Base-by-base conservation (phyloP, 2,888 invertebrate species). In the Rhagonycha fulva region DNA sequence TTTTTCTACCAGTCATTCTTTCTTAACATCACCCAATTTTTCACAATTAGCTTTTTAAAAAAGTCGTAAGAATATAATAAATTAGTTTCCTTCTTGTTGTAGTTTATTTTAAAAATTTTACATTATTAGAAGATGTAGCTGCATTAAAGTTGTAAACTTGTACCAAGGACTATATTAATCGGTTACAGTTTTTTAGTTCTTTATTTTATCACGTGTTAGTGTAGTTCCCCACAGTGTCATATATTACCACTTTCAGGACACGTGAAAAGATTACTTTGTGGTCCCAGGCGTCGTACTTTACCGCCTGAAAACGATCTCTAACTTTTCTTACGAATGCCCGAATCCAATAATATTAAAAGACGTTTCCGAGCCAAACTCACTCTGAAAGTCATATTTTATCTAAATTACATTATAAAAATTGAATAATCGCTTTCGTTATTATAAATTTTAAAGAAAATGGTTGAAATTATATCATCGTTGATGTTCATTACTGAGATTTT, bases 221-320 rank as follows among this genome's bases (percentile, higher is more conserved):
- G 79, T 76, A 81, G 83, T 82, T 83, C 84, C 84, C 83, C 75
- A 74, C 79, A 75, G 83, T 78, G 79, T 82, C 83, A 83, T 84
- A 84, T 80, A 81, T 84, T 83, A 83, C 82, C 82, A 81, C 83
- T 82, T 81, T 77, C 82, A 75, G 80, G 82, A 82, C 82, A 82
- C 81, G 80, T 81, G 81, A 79, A 82, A 81, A 83, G 84, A 84
- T 84, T 84, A 84, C 83, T 82, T 82, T 81, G 80, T 74, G 76
- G 81, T 76, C 78, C 80, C 81, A 81, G 79, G 82, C 80, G 78
- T 80, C 82, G 82, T 83, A 83, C 81, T 85, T 84, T 84, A 84
- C 83, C 82, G 83, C 74, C 80, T 81, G 83, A 83, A 84, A 85
- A 84, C 84, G 82, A 81, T 83, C 82, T 78, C 74, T 75, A 78